Conservation (phyloP, 2,113 vertebrate species). For the Solea solea region DNA sequence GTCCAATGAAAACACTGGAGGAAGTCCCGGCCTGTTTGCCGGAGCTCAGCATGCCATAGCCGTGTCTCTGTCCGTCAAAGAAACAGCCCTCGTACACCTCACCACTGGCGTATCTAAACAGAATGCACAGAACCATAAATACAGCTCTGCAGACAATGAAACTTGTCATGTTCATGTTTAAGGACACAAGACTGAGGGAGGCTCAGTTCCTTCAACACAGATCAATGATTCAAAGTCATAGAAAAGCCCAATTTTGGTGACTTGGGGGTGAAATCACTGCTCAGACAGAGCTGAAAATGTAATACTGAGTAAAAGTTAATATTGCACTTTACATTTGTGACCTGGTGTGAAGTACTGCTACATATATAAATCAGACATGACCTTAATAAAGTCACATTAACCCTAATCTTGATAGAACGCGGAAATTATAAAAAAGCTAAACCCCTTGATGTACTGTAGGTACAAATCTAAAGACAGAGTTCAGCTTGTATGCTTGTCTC, state of each 20-base stretch:
- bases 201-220: too few relatives aligned
- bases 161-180: too few relatives aligned
- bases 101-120: slow-evolving; percentile 88
- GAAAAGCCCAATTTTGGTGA: not conserved
- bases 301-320: too few relatives aligned
- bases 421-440: too few relatives aligned
- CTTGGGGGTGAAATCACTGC: not conserved
- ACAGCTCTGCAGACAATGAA: not conserved
- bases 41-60: slow-evolving; percentile 94
- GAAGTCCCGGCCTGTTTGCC: slow-evolving; percentile 89
- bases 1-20: slow-evolving; percentile 95
- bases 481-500: not conserved
- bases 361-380: too few relatives aligned
- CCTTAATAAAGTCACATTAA: too few relatives aligned
- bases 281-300: not conserved
- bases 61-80: slow-evolving; percentile 90
- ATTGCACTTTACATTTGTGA: too few relatives aligned
- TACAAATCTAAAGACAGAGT: too few relatives aligned
- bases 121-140: slow-evolving; percentile 7
- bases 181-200: too few relatives aligned
- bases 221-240: not conserved
- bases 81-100: slow-evolving; percentile 98
- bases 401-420: too few relatives aligned
- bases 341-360: too few relatives aligned
- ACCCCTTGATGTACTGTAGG: too few relatives aligned